Evolutionary conservation across 2,797 vertebrate genomes (phyloP).

Genomic region (Manis crassicaudata): DNA sequence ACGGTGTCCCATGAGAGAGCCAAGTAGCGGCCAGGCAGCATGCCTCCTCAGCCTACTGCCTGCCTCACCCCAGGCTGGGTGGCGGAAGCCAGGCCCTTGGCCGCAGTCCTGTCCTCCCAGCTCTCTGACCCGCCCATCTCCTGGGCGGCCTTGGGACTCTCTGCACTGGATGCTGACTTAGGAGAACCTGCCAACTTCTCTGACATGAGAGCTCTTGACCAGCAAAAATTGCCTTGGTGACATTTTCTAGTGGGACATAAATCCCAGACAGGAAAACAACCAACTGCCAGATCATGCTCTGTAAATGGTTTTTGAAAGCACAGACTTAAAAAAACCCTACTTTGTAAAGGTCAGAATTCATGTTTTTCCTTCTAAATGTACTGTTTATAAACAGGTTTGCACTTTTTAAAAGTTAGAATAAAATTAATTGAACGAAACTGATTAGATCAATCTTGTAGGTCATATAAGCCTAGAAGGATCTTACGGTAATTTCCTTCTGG

Average conservation of each 20-base stretch:
- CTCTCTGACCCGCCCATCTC: conserved; percentile 32
- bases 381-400: not conserved
- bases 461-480: not conserved
- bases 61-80: not conserved
- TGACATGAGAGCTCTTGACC: not conserved
- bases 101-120: not conserved
- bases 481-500: not conserved
- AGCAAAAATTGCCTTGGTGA: not conserved
- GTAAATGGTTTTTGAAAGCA: not conserved
- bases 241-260: not conserved
- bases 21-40: not conserved
- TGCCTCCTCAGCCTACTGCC: not conserved
- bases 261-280: conserved; percentile 6
- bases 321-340: not conserved
- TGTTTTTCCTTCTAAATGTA: not conserved
- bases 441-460: not conserved
- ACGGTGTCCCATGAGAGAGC: not conserved
- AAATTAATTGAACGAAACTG: conserved; percentile 22
- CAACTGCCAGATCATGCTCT: not conserved
- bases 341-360: not conserved
- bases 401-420: not conserved
- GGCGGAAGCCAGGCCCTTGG: not conserved
- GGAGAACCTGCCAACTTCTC: conserved; percentile 55
- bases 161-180: too few relatives aligned
- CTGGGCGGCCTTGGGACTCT: not conserved